A percentile compares a stretch with the other conserved stretches of the same genome.
phyloP scores from a whole-genome alignment of 2,888 invertebrate species.

The Galeopsomyia nigrocyanea region DNA sequence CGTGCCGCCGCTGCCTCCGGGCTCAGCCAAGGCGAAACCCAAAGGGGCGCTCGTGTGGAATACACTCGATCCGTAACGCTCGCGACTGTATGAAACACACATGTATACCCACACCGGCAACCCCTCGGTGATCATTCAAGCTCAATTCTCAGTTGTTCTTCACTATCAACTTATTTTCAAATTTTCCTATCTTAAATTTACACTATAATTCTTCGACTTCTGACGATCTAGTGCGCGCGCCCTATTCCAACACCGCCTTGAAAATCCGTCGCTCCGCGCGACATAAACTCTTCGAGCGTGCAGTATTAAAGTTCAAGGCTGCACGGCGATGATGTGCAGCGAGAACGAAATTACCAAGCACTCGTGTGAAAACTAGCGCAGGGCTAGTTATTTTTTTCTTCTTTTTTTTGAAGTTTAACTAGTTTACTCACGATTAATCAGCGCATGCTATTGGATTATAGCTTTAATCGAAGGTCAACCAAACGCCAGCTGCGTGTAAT shows the following conservation, averaged over 20 bases:
- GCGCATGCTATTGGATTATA: no score
- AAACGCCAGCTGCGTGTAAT: no score
- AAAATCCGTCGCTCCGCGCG: not conserved
- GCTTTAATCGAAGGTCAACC: no score
- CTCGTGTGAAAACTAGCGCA: slow-evolving; percentile 9
- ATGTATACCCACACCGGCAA: not conserved
- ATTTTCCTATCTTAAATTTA: not conserved
- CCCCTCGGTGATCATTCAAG: not conserved
- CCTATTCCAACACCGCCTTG: not conserved
- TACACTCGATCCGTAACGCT: slow-evolving; percentile 58
- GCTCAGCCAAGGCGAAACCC: slow-evolving; percentile 62
- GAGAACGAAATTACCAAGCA: not conserved
- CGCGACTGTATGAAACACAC: slow-evolving; percentile 53
- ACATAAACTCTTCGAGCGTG: not conserved
- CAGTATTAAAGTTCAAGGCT: slow-evolving; percentile 18
- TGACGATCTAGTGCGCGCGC: not conserved
- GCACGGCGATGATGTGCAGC: not conserved
- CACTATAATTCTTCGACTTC: slow-evolving; percentile 17
- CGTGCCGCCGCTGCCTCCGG: slow-evolving; percentile 49
- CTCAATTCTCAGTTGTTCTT: not conserved
- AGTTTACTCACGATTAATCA: no score
- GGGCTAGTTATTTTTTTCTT: no score
- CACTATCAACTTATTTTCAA: no score
- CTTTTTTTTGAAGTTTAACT: no score
- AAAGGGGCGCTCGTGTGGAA: slow-evolving; percentile 59